Evolutionary conservation across 92 coral and sea anemone species (phyloP).

Genomic region (Anthopleura xanthogrammica): DNA sequence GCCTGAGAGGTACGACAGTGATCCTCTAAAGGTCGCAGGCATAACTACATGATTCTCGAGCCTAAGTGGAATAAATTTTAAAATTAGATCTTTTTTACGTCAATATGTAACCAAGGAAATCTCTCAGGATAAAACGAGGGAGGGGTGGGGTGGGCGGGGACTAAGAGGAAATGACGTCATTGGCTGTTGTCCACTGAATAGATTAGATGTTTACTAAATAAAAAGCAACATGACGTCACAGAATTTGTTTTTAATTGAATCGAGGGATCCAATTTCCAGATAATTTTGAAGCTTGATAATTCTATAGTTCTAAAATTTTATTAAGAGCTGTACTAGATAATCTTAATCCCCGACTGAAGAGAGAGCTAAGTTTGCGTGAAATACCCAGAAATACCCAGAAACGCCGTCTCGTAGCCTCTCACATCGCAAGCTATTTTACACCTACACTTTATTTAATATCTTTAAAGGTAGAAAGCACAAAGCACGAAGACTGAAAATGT

Average conservation of each 20-base stretch:
- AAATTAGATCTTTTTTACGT: not conserved
- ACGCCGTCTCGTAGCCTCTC: too few relatives aligned
- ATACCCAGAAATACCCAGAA: too few relatives aligned
- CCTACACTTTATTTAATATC: too few relatives aligned
- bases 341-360: too few relatives aligned
- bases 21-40: too few relatives aligned
- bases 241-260: not conserved
- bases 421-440: too few relatives aligned
- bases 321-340: too few relatives aligned
- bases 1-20: too few relatives aligned
- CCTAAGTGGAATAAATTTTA: not conserved
- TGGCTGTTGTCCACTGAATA: not conserved
- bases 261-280: not conserved
- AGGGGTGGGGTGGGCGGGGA: not conserved
- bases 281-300: not conserved
- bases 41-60: not conserved
- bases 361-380: too few relatives aligned
- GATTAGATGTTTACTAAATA: not conserved
- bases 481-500: too few relatives aligned
- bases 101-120: not conserved
- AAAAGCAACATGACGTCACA: not conserved
- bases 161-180: not conserved
- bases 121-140: not conserved
- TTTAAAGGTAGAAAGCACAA: too few relatives aligned
- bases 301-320: too few relatives aligned